Percentiles rank a stretch among this genome's conserved stretches.
Evolutionary conservation across 2,888 invertebrate species (phyloP).

Genomic region (Zygothrica quintamaculata): DNA sequence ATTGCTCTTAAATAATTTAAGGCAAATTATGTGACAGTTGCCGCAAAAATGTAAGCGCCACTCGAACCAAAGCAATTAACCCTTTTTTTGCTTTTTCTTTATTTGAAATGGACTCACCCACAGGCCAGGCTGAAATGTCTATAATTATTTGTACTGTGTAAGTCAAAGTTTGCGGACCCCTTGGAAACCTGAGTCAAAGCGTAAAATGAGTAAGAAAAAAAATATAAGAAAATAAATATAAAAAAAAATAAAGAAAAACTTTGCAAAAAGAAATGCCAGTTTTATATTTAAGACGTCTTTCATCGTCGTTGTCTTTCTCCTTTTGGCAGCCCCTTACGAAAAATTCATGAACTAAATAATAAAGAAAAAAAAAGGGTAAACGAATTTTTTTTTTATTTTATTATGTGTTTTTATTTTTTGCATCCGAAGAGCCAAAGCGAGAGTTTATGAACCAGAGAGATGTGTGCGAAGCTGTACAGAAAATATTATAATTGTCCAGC

Average conservation of each 20-base stretch:
- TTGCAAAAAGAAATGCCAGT: conserved; percentile 72
- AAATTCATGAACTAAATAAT: conserved; percentile 69
- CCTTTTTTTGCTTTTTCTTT: conserved; percentile 54
- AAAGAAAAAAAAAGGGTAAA: conserved; percentile 69
- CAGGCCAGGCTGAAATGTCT: conserved; percentile 55
- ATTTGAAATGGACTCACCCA: conserved; percentile 16
- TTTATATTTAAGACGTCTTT: conserved; percentile 74
- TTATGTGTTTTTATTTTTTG: conserved; percentile 34
- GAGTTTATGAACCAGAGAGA: conserved; percentile 28
- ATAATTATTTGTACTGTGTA: conserved; percentile 79
- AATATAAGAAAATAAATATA: neutral
- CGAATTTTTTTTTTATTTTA: conserved; percentile 61
- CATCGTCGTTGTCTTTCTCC: conserved; percentile 38
- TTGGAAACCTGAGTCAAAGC: conserved; percentile 47
- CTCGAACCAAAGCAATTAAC: conserved; percentile 72
- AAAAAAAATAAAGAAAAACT: conserved; percentile 36
- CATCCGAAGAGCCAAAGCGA: conserved; percentile 17
- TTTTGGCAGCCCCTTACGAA: conserved; percentile 56
- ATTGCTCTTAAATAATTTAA: conserved; percentile 71
- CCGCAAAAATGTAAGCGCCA: conserved; percentile 66
- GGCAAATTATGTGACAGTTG: conserved; percentile 75
- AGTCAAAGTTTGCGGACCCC: conserved; percentile 69
- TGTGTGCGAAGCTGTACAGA: conserved; percentile 40
- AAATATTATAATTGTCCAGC: conserved; percentile 81
- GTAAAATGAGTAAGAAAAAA: too few species aligned